phyloP scores from a whole-genome alignment of 2,113 vertebrate species.

The Nipponia nippon region DNA sequence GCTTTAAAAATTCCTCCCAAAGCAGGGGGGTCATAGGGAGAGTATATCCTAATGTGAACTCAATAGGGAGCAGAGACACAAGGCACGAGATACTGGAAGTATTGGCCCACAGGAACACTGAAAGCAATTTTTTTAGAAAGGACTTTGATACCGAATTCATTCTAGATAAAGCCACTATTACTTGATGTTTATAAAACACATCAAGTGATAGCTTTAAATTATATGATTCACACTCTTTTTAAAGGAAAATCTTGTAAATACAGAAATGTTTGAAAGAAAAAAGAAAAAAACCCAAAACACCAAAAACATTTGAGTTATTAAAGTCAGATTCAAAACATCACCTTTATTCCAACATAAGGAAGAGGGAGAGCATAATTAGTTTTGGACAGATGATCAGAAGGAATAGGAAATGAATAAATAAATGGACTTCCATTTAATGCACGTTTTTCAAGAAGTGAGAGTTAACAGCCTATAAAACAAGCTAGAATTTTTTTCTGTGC shows the following conservation, averaged over 20 bases:
- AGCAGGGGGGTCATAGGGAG: background rate
- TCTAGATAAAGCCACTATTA: background rate
- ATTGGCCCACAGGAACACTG: background rate
- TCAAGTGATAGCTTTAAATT: background rate
- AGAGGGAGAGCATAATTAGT: slow-evolving; percentile 7
- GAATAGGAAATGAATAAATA: slow-evolving; percentile 33
- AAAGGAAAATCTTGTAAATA: background rate
- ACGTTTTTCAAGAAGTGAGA: background rate
- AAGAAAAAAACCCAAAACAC: background rate
- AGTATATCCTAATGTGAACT: background rate
- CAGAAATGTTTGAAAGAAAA: background rate
- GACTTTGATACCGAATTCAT: background rate
- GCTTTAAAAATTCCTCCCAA: background rate
- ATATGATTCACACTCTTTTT: background rate
- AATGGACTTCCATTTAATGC: background rate
- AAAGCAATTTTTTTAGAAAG: background rate
- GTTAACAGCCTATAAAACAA: background rate
- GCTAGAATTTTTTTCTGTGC: background rate
- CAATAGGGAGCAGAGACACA: background rate
- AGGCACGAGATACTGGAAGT: background rate
- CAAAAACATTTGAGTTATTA: background rate
- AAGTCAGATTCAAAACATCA: background rate
- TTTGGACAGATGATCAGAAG: slow-evolving; percentile 43
- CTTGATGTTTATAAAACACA: background rate
- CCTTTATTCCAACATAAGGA: background rate